Evolutionary conservation across 1,140 invertebrate species (phyloP), one percentile per base, ranked within the genome.

Genomic region (Ephestia elutella): DNA sequence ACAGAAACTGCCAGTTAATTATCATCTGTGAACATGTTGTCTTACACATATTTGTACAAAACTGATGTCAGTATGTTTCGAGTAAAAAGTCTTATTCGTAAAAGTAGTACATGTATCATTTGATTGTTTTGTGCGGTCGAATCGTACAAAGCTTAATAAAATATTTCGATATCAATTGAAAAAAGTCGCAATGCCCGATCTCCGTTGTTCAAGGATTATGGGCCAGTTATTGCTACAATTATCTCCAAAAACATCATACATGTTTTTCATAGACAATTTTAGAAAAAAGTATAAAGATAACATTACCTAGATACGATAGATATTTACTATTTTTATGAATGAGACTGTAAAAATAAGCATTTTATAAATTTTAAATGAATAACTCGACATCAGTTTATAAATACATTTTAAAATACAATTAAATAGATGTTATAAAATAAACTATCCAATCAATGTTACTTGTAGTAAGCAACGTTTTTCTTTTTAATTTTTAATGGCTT

Each of bases 401-500:
- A 53, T 25, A 53, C 20, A 53, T 44, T 44, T 44, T 10, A 44
- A n/a, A 44, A 25, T 53, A 25, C 1, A 25, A 32, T 32, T 53
- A n/a, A 5, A 21, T 53, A n/a, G 13, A 21, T 53, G 50, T 53
- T 53, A 9, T 50, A 19, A 19, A 53, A 25, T 50, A 19, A 20
- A 53, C n/a, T 53, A 21, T 53, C 13, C 50, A 53, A 64, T 72
- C 70, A 50, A 69, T 59, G 54, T 66, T 66, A 51, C 57, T 55
- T 62, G 60, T 72, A 66, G 60, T 60, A 62, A 63, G 58, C 57
- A 66, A 68, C 59, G 54, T 57, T 64, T 66, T 60, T 66, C 54
- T 48, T 63, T 59, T 55, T 56, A 50, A 53, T 68, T 65, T 69
- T 65, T n/a, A n/a, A n/a, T n/a, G 28, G 59, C 53, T 63, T 62